Evolutionary conservation across 2,888 invertebrate genomes (phyloP).

Genomic region (Amblyjoppa fuscipennis): DNA sequence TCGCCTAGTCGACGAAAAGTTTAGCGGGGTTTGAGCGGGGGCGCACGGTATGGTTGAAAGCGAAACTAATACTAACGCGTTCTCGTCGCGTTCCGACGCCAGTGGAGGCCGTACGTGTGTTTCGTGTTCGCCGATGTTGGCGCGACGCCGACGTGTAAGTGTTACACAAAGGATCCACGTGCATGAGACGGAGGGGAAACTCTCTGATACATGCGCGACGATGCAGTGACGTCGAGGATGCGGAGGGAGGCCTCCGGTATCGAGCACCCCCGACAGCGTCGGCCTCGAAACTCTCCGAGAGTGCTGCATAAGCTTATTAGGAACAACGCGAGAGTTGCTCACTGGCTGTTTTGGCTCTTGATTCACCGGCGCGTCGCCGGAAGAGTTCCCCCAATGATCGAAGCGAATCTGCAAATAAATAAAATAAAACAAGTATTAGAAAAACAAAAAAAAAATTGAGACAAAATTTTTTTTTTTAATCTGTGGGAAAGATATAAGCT

Average conservation of each 20-base stretch:
- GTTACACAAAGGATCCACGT: conserved; percentile 54
- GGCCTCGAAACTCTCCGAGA: conserved; percentile 73
- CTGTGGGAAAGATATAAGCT: too few relatives aligned
- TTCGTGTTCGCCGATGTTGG: conserved; percentile 30
- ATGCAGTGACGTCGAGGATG: conserved; percentile 69
- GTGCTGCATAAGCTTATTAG: conserved; percentile 85
- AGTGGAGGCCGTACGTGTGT: conserved; percentile 31
- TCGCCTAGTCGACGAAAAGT: conserved; percentile 62
- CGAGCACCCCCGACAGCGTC: conserved; percentile 57
- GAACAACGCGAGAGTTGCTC: conserved; percentile 58
- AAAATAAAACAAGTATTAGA: neutral
- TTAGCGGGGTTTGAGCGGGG: conserved; percentile 40
- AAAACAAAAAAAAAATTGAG: neutral
- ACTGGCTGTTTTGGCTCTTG: conserved; percentile 68
- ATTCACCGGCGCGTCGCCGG: conserved; percentile 53
- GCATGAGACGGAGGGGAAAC: conserved; percentile 36
- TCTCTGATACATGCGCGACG: conserved; percentile 41
- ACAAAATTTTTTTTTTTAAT: neutral
- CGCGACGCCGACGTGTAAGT: conserved; percentile 43
- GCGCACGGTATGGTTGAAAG: conserved; percentile 12
- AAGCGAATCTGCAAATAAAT: neutral
- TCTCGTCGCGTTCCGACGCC: neutral
- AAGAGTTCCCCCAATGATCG: conserved; percentile 32
- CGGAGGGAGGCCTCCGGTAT: conserved; percentile 62
- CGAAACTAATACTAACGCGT: conserved; percentile 23